phyloP scores from a whole-genome alignment of 2,888 invertebrate species.

The Cactoblastis cactorum region DNA sequence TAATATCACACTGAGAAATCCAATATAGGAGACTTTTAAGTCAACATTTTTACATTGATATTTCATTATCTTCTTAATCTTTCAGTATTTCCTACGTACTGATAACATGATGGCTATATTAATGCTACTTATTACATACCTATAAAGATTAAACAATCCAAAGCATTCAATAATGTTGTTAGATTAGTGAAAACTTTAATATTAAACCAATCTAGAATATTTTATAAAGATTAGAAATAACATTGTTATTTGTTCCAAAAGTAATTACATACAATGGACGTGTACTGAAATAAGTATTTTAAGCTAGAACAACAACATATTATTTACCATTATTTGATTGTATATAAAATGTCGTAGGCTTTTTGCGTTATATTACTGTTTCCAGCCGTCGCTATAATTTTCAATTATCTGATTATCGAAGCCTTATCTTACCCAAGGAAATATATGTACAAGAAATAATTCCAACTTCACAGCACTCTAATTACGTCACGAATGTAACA shows the following conservation, averaged over 20 bases:
- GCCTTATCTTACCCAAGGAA: slow-evolving; percentile 68
- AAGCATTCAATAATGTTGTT: too few relatives aligned
- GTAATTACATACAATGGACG: neutral
- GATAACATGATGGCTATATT: neutral
- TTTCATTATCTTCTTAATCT: neutral
- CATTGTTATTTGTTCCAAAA: neutral
- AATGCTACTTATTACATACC: too few relatives aligned
- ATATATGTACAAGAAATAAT: slow-evolving; percentile 46
- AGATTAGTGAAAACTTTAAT: too few relatives aligned
- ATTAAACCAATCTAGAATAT: too few relatives aligned
- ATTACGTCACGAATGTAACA: slow-evolving; percentile 11
- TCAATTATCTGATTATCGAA: slow-evolving; percentile 65
- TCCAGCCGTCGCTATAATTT: slow-evolving; percentile 24
- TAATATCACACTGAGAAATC: neutral
- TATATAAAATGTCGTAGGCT: neutral
- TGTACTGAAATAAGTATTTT: too few relatives aligned
- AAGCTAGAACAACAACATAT: neutral
- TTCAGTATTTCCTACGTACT: neutral
- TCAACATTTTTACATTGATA: neutral
- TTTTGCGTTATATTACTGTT: neutral
- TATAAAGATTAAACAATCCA: too few relatives aligned
- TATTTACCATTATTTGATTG: neutral
- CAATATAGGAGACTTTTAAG: too few relatives aligned
- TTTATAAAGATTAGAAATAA: neutral
- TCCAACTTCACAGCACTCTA: slow-evolving; percentile 39